phyloP scores from a whole-genome alignment of 2,888 invertebrate species.

The Halocaridina rubra region DNA sequence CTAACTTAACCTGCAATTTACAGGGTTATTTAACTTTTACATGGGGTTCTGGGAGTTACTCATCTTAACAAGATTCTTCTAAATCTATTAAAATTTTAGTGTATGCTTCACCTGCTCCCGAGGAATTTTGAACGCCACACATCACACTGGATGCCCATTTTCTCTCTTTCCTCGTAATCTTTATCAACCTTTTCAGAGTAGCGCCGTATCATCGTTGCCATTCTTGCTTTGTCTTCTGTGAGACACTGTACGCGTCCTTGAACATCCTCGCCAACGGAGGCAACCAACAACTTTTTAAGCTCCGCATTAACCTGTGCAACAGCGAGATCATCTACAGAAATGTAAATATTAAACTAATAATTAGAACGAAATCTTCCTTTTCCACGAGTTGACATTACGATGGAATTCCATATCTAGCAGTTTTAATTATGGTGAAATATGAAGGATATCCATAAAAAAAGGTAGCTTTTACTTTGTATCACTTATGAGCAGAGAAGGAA shows the following conservation, averaged over 20 bases:
- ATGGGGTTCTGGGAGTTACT: too few relatives aligned
- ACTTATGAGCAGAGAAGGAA: too few relatives aligned
- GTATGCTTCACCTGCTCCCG: constrained; percentile 81
- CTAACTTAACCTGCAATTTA: too few relatives aligned
- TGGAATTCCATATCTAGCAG: too few relatives aligned
- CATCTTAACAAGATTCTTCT: too few relatives aligned
- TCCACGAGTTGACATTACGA: too few relatives aligned
- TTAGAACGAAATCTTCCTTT: neutral
- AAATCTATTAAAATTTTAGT: too few relatives aligned
- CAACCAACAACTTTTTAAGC: constrained; percentile 90
- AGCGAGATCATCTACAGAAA: neutral
- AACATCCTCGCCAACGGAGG: constrained; percentile 94
- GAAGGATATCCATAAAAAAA: too few relatives aligned
- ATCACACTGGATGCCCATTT: constrained; percentile 92
- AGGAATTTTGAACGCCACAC: constrained; percentile 97
- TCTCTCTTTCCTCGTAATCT: constrained; percentile 92
- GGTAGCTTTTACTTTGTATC: too few relatives aligned
- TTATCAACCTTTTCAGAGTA: constrained; percentile 64
- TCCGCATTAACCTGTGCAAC: constrained; percentile 83
- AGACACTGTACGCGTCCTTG: constrained; percentile 89
- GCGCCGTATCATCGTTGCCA: constrained; percentile 73
- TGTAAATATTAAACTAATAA: neutral
- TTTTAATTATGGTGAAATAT: too few relatives aligned
- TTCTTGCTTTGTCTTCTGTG: constrained; percentile 90
- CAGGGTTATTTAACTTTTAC: too few relatives aligned